A percentile compares a stretch with the other conserved stretches of the same genome.
Conservation (phyloP, 2,113 vertebrate species). For the Elephas maximus region DNA sequence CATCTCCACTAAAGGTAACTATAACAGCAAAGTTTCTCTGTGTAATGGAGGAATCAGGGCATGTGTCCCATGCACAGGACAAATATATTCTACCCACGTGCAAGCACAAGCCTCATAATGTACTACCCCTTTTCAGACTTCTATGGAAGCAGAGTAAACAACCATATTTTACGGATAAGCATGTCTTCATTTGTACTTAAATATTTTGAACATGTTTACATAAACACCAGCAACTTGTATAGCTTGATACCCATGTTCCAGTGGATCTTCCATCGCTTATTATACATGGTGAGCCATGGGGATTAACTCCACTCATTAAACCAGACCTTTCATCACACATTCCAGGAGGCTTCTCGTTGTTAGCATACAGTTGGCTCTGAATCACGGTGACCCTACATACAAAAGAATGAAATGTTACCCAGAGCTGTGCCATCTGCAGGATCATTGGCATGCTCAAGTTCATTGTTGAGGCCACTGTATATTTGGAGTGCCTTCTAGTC, state of each 20-base stretch:
- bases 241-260: background rate
- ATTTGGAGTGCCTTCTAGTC: background rate
- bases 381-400: background rate
- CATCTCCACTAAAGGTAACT: background rate
- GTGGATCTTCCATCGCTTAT: background rate
- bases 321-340: no score
- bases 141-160: background rate
- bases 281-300: background rate
- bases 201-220: background rate
- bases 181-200: background rate
- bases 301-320: background rate
- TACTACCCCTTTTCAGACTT: background rate
- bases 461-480: background rate
- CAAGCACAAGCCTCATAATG: background rate
- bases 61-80: background rate
- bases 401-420: background rate
- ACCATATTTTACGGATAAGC: background rate
- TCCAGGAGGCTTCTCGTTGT: background rate
- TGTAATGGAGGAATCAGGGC: background rate
- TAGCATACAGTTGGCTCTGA: background rate
- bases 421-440: background rate
- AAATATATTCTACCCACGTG: background rate
- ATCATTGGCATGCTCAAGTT: background rate
- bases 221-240: background rate
- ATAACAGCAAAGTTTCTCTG: background rate